Percentiles rank a stretch among this genome's conserved stretches.
These are phyloP conservation scores for Andrena praecox DNA, from an alignment of 2,888 invertebrate genomes.

Conservation along the genomic window DNA sequence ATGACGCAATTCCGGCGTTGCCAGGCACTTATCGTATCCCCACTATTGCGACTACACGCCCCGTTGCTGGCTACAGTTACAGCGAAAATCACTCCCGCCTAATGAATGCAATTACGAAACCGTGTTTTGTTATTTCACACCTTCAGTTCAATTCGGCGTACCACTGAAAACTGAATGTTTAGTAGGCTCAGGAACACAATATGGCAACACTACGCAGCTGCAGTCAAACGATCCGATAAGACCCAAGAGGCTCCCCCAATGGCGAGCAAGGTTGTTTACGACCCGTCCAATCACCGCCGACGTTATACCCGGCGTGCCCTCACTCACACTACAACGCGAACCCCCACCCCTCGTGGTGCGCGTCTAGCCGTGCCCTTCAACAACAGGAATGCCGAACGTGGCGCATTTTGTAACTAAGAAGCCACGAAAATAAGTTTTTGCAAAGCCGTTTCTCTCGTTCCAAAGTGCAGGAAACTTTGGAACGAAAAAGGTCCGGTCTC, in stretches of 20 bases:
- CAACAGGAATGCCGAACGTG: neutral
- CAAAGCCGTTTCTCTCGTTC: no score
- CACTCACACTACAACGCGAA: neutral
- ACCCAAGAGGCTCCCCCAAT: constrained; percentile 34
- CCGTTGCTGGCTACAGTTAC: neutral
- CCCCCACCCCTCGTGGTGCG: neutral
- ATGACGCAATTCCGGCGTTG: constrained; percentile 41
- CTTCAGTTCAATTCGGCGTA: constrained; percentile 28
- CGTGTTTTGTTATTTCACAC: neutral
- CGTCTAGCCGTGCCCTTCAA: neutral
- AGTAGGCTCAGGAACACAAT: constrained; percentile 1
- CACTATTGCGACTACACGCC: neutral
- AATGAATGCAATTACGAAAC: neutral
- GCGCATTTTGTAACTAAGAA: no score
- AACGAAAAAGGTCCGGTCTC: no score
- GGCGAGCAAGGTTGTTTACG: neutral
- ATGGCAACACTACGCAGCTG: constrained; percentile 18
- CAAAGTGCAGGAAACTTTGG: no score
- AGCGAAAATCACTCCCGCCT: neutral
- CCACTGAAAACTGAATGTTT: constrained; percentile 37
- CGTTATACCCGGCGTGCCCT: neutral
- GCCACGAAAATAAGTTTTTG: no score
- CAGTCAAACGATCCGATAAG: constrained; percentile 34
- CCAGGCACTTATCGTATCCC: neutral
- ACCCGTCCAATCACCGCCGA: constrained; percentile 9